Evolutionary conservation across 2,113 vertebrate species (phyloP).

Genomic region (Megaceryle torquata): DNA sequence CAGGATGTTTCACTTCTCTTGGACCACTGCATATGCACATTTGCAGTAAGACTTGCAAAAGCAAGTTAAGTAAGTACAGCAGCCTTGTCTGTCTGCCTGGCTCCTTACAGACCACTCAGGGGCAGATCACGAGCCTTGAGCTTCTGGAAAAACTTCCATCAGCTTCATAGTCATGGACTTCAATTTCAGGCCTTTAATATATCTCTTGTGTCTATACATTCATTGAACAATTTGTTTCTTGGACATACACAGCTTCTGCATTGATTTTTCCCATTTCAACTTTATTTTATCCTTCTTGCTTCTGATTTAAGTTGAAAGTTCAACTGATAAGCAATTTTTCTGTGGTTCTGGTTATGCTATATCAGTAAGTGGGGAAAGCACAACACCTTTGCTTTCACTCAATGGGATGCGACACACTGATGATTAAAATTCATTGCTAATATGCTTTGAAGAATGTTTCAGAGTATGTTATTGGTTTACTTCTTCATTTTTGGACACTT

Average conservation of each 20-base stretch:
- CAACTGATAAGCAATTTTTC: constrained; percentile 12
- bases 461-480: constrained; percentile 34
- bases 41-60: not conserved
- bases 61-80: not conserved
- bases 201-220: not conserved
- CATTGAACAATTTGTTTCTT: not conserved
- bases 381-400: constrained; percentile 16
- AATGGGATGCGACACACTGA: constrained; percentile 33
- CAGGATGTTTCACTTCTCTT: not conserved
- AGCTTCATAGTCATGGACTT: not conserved
- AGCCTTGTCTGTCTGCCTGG: not conserved
- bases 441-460: constrained; percentile 49
- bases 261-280: not conserved
- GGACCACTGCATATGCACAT: not conserved
- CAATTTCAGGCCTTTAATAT: not conserved
- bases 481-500: constrained; percentile 28
- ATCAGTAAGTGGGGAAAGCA: not conserved
- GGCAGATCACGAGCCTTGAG: not conserved
- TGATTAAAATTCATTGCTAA: constrained; percentile 65
- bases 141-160: not conserved
- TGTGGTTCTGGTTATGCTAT: not conserved
- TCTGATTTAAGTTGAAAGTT: not conserved
- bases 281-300: not conserved
- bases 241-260: not conserved
- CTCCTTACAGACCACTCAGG: not conserved